Conservation (phyloP, 2,113 vertebrate species). For the Pitta sordida region DNA sequence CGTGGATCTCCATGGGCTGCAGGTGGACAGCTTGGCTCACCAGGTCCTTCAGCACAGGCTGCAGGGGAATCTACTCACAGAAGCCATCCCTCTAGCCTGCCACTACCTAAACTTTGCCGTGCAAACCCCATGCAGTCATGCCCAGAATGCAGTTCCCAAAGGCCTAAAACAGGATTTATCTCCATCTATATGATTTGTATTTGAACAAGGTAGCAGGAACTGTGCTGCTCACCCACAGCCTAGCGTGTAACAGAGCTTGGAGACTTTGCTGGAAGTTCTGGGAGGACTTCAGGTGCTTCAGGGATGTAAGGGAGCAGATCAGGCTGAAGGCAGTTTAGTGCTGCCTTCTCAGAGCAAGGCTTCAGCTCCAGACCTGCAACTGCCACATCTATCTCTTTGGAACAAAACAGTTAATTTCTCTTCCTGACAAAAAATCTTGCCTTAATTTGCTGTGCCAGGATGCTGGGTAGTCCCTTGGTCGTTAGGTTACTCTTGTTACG, state of each 20-base stretch:
- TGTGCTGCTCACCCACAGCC: fast-evolving
- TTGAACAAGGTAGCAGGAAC: neutral
- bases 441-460: neutral
- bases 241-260: too few relatives aligned
- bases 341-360: neutral
- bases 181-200: neutral
- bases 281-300: neutral
- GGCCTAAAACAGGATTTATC: neutral
- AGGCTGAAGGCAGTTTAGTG: neutral
- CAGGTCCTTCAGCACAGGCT: neutral
- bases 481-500: neutral
- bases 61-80: neutral
- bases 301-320: neutral
- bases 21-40: neutral
- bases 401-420: neutral
- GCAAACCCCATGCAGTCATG: fast-evolving
- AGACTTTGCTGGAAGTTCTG: neutral
- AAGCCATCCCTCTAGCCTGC: neutral
- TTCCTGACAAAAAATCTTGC: neutral
- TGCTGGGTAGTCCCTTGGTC: neutral
- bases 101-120: neutral
- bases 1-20: neutral
- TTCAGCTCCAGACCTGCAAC: neutral
- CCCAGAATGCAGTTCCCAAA: fast-evolving
- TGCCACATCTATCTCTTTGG: fast-evolving